Evolutionary conservation across 2,797 vertebrate genomes (phyloP), one percentile per base, ranked within the genome.

Genomic region (Loris lydekkerianus): DNA sequence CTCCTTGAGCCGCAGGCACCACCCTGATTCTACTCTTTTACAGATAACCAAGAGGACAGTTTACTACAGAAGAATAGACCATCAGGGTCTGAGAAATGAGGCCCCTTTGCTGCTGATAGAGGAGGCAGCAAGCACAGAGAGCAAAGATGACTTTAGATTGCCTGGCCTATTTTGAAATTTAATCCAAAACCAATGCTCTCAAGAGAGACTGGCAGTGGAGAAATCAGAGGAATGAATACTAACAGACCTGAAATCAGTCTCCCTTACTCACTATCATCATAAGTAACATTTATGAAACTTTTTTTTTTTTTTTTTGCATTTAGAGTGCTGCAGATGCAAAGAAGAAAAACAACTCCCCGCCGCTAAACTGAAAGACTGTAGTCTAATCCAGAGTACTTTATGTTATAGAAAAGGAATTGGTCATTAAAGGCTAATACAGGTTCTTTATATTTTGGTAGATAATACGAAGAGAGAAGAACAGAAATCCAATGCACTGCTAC

Each of bases 361-460:
- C 70, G 37, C 75, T 96, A 25, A 92, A 86, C 15, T n/a, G 46
- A 89, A 91, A 72, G 14, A 75, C 86, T 89, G 89, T 87, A 75
- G 63, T 37, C 25, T 75, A 77, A 63, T 70, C 5, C n/a, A 65
- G 56, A 95, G 72, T 56, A 23, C n/a, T 88, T 88, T 86, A 60
- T 37, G 75, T 43, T 37, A 88, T 78, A n/a, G 53, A 91, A 70
- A 70, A 93, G 29, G 76, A 91, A 83, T 91, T n/a, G 78, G 63
- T 67, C 83, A 89, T 72, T 86, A 78, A 86, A 86, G 84, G 56
- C 43, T 29, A n/a, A 53, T n/a, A 81, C 4, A 61, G n/a, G 10
- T 82, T 70, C 58, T 65, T 53, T 76, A 25, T 84, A 61, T 63
- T 92, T 20, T 56, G 37, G 20, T 49, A 81, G 72, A 23, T 49